Percentiles rank a stretch among this genome's conserved stretches.
These are phyloP conservation scores for Hydropsyche betteni DNA, from an alignment of 2,888 invertebrate genomes.

Conservation along the genomic window DNA sequence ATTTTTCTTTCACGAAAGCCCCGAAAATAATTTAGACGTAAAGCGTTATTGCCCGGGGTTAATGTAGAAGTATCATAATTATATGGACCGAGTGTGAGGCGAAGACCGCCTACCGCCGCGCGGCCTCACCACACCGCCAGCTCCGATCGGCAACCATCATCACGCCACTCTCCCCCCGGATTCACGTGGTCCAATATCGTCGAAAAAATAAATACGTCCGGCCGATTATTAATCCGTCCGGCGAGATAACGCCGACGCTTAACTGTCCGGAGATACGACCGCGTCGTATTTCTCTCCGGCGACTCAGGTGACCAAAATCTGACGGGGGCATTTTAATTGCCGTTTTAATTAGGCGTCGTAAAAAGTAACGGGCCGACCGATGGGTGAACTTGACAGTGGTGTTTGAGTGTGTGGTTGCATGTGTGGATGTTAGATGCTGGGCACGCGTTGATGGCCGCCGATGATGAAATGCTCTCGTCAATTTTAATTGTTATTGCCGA, in stretches of 20 bases:
- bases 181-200: not conserved
- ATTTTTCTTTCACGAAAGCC: slow-evolving; percentile 48
- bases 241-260: slow-evolving; percentile 5
- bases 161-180: not conserved
- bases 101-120: slow-evolving; percentile 34
- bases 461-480: slow-evolving; percentile 16
- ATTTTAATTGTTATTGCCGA: slow-evolving; percentile 12
- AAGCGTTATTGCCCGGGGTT: slow-evolving; percentile 49
- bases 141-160: not conserved
- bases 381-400: not conserved
- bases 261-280: not conserved
- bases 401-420: no score
- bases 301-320: slow-evolving; percentile 23
- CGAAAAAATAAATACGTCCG: slow-evolving; percentile 2
- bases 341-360: slow-evolving; percentile 26
- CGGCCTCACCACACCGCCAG: slow-evolving; percentile 18
- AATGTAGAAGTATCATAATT: slow-evolving; percentile 49
- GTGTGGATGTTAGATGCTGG: no score
- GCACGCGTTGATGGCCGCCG: not conserved
- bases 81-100: slow-evolving; percentile 49
- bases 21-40: slow-evolving; percentile 51
- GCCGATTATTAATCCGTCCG: slow-evolving; percentile 1
- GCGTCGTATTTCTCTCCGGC: slow-evolving; percentile 21
- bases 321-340: slow-evolving; percentile 28
- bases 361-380: slow-evolving; percentile 4